Base-by-base conservation (phyloP, 2,797 vertebrate genomes). In the Anabas testudineus region DNA sequence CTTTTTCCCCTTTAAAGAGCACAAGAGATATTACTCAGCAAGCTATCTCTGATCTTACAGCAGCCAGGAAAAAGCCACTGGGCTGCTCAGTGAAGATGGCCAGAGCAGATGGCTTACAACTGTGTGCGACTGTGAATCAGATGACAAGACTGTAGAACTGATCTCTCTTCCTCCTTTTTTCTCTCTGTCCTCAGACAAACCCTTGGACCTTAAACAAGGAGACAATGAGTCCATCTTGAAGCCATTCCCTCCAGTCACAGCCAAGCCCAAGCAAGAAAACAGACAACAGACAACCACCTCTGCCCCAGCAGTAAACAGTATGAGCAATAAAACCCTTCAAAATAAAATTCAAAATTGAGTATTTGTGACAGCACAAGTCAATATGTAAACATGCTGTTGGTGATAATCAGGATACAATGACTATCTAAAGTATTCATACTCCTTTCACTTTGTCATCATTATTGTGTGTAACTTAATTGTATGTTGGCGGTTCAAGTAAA, bases 171-270 rank as follows among this genome's bases (percentile, higher is more conserved):
- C 74, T 74, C 67, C 53, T 78, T 66, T 66, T 63, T 76, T 9
- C 53, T 71, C 65, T 76, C 55, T 91, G 76, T 87, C 86, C 87
- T 88, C 86, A 94, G 93, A 91, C 83, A 93, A 93, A 91, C 87
- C 75, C 76, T 86, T 87, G 76, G 87, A 90, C 74, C 82, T 88
- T 42, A 93, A 90, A 80, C 84, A 89, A 76, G 83, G 80, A 71
- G 86, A 87, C 63, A 91, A 92, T 64, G 88, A 87, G 58, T 88
- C 90, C 86, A 88, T 93, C 83, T 82, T 92, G 86, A 92, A 90
- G 74, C 78, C 69, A 19, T 84, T 92, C 67, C 67, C 82, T 21
- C 37, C 63, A 45, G 91, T 91, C 80, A 93, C 93, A 41, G 78
- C 80, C 75, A 94, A 92, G 74, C 92, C 93, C 13, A 93, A 91